Conservation (phyloP, 1,140 invertebrate genomes). For the Condylostylus longicornis region DNA sequence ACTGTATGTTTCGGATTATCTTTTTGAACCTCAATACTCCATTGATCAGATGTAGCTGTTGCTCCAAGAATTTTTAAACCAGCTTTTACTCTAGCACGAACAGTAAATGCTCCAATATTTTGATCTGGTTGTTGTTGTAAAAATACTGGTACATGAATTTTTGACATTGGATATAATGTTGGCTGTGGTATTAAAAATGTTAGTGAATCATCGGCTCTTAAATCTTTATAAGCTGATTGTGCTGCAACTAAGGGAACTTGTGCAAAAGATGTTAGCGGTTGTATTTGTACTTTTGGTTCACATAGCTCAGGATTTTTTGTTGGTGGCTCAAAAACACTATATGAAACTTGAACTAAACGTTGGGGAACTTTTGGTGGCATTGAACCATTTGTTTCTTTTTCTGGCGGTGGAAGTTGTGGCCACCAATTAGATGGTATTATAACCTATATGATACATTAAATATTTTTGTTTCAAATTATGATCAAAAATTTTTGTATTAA, state of each 20-base stretch:
- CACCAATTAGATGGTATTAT: slow-evolving; percentile 74
- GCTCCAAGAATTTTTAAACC: slow-evolving; percentile 70
- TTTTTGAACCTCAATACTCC: slow-evolving; percentile 68
- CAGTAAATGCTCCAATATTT: slow-evolving; percentile 58
- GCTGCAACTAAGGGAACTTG: slow-evolving; percentile 55
- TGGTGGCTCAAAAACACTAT: slow-evolving; percentile 66
- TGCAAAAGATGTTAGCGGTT: slow-evolving; percentile 37
- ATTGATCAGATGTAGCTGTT: slow-evolving; percentile 55
- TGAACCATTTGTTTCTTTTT: slow-evolving; percentile 39
- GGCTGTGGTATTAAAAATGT: slow-evolving; percentile 75
- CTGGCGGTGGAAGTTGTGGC: slow-evolving; percentile 51
- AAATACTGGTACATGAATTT: slow-evolving; percentile 72
- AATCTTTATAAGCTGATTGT: slow-evolving; percentile 64
- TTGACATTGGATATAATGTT: slow-evolving; percentile 72
- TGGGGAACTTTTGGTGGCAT: slow-evolving; percentile 47
- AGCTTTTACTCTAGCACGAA: slow-evolving; percentile 73
- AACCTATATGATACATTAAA: slow-evolving; percentile 14
- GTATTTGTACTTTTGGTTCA: slow-evolving; percentile 57
- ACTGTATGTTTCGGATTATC: slow-evolving; percentile 66
- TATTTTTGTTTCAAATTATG: background rate
- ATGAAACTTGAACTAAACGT: slow-evolving; percentile 58
- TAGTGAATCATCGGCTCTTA: slow-evolving; percentile 60
- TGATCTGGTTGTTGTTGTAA: slow-evolving; percentile 49
- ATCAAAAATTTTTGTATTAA: background rate
- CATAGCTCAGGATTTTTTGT: slow-evolving; percentile 48